phyloP scores from a whole-genome alignment of 2,888 invertebrate genomes.

The Clunio marinus region DNA sequence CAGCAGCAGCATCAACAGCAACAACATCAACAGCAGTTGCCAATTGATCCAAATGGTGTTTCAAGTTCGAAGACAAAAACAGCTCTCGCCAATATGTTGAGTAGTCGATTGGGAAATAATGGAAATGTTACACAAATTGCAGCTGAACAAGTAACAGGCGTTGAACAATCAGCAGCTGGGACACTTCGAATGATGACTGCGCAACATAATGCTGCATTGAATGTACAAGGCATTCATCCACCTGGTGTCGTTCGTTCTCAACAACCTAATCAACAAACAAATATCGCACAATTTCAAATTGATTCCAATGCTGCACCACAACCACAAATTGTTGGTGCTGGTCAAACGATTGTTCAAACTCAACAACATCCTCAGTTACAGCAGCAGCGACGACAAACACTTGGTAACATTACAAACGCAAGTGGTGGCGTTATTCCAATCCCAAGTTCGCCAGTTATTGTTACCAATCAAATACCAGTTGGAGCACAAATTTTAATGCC shows the following conservation, averaged over 20 bases:
- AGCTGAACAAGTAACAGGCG: constrained; percentile 53
- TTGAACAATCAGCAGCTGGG: constrained; percentile 64
- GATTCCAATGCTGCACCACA: no score
- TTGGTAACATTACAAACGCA: constrained; percentile 56
- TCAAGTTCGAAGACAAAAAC: constrained; percentile 91
- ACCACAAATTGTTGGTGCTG: constrained; percentile 45
- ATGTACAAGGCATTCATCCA: constrained; percentile 49
- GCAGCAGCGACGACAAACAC: constrained; percentile 53
- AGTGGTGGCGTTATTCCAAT: constrained; percentile 40
- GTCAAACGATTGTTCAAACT: constrained; percentile 48
- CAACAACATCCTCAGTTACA: constrained; percentile 51
- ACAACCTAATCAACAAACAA: constrained; percentile 57
- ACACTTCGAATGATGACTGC: constrained; percentile 77
- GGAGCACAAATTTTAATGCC: constrained; percentile 44
- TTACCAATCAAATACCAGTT: constrained; percentile 39
- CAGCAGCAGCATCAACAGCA: no score
- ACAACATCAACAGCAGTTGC: constrained; percentile 38
- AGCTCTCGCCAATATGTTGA: constrained; percentile 90
- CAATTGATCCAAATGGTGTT: constrained; percentile 23
- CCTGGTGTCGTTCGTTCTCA: constrained; percentile 44
- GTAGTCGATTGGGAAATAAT: constrained; percentile 65
- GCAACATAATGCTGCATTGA: constrained; percentile 66
- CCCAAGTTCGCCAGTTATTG: constrained; percentile 43
- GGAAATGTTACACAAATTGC: constrained; percentile 50
- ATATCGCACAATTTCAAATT: constrained; percentile 54